Evolutionary conservation across 1,140 invertebrate genomes (phyloP), one percentile per base, ranked within the genome.

Genomic region (Drosophila suzukii): DNA sequence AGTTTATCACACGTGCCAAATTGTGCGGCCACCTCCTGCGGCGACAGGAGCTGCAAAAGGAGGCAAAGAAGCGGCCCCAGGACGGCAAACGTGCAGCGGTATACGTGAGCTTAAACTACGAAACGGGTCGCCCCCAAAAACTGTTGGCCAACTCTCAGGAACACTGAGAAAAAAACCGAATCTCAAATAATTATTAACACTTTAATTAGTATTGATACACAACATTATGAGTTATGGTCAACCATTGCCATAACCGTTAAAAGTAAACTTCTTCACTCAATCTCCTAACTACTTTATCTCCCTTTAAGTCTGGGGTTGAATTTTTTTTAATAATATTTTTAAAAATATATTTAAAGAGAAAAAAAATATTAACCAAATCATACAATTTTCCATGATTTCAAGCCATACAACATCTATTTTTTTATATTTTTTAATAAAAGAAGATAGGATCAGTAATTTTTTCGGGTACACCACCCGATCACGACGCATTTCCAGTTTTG

Each of bases 1-100:
- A 83, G 83, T 89, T 86, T 86, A 86, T 86, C 83, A 86, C 83
- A 86, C 83, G 83, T 86, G 83, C 83, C 83, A 86, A 86, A 88
- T 88, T 86, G 75, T 86, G 82, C 49, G 82, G 56, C 74, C 65
- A 86, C 74, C 82, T 78, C 77, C 81, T 81, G 81, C 77, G 60
- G 77, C 81, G 71, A 58, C 81, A 58, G 61, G 59, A 65, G 50
- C 57, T 30, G 17, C 41, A 17, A 41, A 17, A 36, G 30, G 27
- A 56, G 53, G 27, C 44, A 36, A 6, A 12, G 32, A 12, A 46
- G 58, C 43, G 24, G 32, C 34, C 51, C 44, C 38, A 39, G 54
- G 59, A 47, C 72, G 53, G 46, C 61, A 81, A 81, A 75, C 81
- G 81, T 83, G 75, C 80, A 61, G 30, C 58, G 58, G 79, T 55